Evolutionary conservation across 2,797 vertebrate species (phyloP).

Genomic region (Acropternis orthonyx): DNA sequence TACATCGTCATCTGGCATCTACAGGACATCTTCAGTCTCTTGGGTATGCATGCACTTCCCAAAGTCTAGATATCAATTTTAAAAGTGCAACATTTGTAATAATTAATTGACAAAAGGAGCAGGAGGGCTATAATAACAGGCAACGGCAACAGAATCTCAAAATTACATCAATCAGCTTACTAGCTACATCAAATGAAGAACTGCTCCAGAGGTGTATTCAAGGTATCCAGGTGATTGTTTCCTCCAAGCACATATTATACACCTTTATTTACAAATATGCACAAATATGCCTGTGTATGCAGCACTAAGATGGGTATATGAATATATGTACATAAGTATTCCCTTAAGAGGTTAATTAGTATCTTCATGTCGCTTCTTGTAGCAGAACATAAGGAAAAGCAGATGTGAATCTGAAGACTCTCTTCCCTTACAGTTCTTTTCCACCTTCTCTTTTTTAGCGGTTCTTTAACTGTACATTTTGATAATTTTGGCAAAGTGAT

Average conservation of each 20-base stretch:
- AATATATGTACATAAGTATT: background rate
- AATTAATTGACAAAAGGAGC: background rate
- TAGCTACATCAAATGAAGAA: background rate
- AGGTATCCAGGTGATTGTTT: background rate
- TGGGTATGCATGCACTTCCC: background rate
- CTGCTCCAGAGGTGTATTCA: background rate
- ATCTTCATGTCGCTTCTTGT: background rate
- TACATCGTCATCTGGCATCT: background rate
- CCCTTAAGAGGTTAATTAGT: background rate
- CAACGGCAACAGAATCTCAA: background rate
- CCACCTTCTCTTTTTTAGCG: rapidly evolving
- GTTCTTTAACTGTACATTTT: background rate
- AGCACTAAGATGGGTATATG: background rate
- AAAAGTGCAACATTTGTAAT: background rate
- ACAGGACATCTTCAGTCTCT: background rate
- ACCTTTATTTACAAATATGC: background rate
- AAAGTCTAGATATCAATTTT: background rate
- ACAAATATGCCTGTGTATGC: background rate
- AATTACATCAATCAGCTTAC: background rate
- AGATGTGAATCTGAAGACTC: background rate
- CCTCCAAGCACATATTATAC: background rate
- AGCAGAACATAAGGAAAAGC: constrained; percentile 19
- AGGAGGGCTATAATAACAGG: background rate
- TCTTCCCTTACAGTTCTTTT: background rate
- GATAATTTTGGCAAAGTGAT: background rate